Percentiles rank a stretch among this genome's conserved stretches.
phyloP scores from a whole-genome alignment of 2,113 vertebrate species.

The Spermophilus dauricus region DNA sequence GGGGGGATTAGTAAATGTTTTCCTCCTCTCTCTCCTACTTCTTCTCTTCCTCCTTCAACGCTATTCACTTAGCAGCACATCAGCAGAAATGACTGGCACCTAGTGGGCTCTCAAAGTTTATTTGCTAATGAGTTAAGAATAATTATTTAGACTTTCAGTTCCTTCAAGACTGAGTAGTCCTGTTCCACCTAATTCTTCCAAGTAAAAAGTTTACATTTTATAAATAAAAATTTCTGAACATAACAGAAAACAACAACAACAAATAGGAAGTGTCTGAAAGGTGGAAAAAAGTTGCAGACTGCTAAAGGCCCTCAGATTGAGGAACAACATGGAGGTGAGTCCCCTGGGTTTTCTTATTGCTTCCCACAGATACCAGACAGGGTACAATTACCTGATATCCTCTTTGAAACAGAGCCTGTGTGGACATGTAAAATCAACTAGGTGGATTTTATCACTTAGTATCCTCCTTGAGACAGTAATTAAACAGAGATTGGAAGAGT shows the following conservation, averaged over 20 bases:
- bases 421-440: not conserved
- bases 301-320: not conserved
- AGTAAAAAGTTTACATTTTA: not conserved
- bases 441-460: not conserved
- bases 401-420: not conserved
- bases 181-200: not conserved
- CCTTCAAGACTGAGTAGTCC: not conserved
- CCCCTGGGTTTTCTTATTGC: not conserved
- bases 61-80: not conserved
- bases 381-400: rapidly evolving
- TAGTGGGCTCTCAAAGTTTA: not conserved
- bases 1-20: not conserved
- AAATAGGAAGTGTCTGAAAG: not conserved
- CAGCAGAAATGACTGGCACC: not conserved
- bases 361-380: not conserved
- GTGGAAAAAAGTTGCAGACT: not conserved
- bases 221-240: not conserved
- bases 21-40: not conserved
- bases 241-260: not conserved
- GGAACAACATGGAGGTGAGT: not conserved
- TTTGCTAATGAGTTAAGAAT: not conserved
- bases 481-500: not conserved
- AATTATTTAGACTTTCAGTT: not conserved
- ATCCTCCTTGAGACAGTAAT: not conserved
- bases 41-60: not conserved